Percentiles rank a stretch among this genome's conserved stretches.
These are phyloP conservation scores for Elaphurus davidianus DNA, from an alignment of 2,113 vertebrate species.

Conservation along the genomic window DNA sequence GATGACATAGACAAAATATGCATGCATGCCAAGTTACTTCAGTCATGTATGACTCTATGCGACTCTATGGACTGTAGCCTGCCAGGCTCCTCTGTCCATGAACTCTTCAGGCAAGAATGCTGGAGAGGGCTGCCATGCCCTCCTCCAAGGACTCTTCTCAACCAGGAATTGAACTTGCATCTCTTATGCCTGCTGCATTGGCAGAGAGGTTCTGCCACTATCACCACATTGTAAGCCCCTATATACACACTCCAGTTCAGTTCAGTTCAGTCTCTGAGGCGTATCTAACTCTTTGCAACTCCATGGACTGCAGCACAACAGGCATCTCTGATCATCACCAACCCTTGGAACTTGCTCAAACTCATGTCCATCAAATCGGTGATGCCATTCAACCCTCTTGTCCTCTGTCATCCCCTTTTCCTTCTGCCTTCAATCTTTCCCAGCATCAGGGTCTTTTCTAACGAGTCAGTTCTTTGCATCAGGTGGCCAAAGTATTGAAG, in stretches of 20 bases:
- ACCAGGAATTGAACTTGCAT: not conserved
- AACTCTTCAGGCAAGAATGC: too few species aligned
- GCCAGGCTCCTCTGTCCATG: too few species aligned
- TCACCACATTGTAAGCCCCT: not conserved
- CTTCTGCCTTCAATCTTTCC: not conserved
- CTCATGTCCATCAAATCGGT: not conserved
- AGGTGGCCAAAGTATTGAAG: not conserved
- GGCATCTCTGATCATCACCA: not conserved
- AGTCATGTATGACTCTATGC: too few species aligned
- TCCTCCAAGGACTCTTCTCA: too few species aligned
- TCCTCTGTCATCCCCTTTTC: not conserved
- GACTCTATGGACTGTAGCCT: too few species aligned
- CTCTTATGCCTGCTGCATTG: not conserved
- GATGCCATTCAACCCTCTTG: not conserved
- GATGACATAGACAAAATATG: too few species aligned
- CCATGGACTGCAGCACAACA: not conserved
- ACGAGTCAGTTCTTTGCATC: not conserved
- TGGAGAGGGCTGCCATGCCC: too few species aligned
- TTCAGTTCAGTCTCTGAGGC: not conserved
- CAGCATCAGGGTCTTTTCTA: not conserved
- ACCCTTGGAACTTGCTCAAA: not conserved
- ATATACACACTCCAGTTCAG: not conserved
- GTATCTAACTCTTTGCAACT: fast-evolving
- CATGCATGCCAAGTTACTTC: too few species aligned
- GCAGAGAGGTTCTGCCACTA: not conserved